Conservation (phyloP, 2,113 vertebrate genomes). For the Petaurus breviceps region DNA sequence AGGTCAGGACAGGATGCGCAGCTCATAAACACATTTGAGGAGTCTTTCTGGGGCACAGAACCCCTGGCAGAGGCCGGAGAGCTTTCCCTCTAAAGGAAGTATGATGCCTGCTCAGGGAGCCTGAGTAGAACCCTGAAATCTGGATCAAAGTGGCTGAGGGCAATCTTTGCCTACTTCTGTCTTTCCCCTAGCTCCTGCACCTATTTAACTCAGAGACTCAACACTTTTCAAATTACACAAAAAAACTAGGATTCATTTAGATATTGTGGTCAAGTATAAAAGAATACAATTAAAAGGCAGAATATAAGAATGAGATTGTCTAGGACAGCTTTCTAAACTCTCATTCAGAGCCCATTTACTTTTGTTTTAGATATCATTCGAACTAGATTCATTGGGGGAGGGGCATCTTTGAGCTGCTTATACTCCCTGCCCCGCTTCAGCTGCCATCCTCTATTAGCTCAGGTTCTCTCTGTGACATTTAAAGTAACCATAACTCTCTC, state of each 20-base stretch:
- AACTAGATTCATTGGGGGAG: background rate
- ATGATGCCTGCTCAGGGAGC: conserved; percentile 54
- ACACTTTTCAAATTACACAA: background rate
- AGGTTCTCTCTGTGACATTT: background rate
- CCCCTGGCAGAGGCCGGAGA: conserved; percentile 61
- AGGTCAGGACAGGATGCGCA: conserved; percentile 76
- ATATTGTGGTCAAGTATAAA: background rate
- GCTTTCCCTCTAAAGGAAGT: conserved; percentile 62
- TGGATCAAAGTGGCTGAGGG: conserved; percentile 50
- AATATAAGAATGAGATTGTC: background rate
- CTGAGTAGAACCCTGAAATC: conserved; percentile 39
- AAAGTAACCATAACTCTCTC: background rate
- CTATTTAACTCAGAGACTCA: conserved; percentile 22
- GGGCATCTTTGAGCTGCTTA: background rate
- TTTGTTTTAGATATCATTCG: background rate
- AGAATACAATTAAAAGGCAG: background rate
- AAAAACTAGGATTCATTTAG: background rate
- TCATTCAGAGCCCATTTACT: background rate
- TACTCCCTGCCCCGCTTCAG: background rate
- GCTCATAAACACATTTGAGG: conserved; percentile 77
- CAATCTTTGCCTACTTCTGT: conserved; percentile 54
- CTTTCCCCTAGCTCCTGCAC: conserved; percentile 40
- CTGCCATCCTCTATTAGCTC: background rate
- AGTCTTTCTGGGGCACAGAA: conserved; percentile 66
- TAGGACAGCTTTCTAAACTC: background rate